Conservation (phyloP, 1,140 invertebrate genomes). For the Ladona fulva region DNA sequence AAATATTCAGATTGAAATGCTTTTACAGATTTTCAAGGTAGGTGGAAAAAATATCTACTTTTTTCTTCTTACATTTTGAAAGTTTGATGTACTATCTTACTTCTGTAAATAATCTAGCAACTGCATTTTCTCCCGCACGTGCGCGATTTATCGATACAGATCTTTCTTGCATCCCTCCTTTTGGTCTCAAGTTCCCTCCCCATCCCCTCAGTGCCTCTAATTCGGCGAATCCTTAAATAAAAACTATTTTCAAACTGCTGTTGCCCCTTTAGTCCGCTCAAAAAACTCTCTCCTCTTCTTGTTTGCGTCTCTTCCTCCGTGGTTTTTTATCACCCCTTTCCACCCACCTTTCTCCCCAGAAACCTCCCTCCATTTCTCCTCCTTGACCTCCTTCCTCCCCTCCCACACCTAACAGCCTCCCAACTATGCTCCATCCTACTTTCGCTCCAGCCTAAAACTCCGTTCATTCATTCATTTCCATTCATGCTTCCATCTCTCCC, state of each 20-base stretch:
- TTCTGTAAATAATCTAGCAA: too few relatives aligned
- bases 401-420: neutral
- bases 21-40: too few relatives aligned
- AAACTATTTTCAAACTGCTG: neutral
- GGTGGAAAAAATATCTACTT: too few relatives aligned
- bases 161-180: too few relatives aligned
- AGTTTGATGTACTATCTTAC: too few relatives aligned
- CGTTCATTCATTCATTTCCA: too few relatives aligned
- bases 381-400: neutral
- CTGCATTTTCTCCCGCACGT: too few relatives aligned
- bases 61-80: too few relatives aligned
- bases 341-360: neutral
- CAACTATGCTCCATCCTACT: neutral
- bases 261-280: neutral
- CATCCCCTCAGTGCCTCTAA: neutral
- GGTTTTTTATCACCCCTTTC: neutral
- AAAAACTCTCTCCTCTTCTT: neutral
- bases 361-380: neutral
- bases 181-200: neutral
- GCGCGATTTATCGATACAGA: too few relatives aligned
- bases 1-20: too few relatives aligned
- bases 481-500: too few relatives aligned
- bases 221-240: slow-evolving; percentile 5
- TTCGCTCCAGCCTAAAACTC: too few relatives aligned
- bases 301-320: neutral